phyloP scores from a whole-genome alignment of 1,140 invertebrate species.

The Metaphire vulgaris region DNA sequence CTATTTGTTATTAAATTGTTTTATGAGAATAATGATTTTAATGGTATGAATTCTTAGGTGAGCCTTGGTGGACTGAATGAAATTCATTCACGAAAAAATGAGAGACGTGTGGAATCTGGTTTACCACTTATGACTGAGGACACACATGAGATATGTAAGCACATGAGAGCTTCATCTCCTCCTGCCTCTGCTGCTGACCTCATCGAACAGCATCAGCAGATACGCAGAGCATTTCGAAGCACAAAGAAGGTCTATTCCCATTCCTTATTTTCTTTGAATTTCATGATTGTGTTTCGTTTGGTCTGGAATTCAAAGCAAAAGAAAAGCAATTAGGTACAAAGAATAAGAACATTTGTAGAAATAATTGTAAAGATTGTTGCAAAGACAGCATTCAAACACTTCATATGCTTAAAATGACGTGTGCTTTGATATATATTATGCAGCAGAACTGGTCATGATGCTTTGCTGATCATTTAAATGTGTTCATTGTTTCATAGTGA shows the following conservation, averaged over 20 bases:
- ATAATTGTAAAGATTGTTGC: too few species aligned
- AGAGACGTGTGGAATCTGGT: conserved; percentile 64
- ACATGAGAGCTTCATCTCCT: conserved; percentile 89
- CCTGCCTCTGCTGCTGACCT: conserved; percentile 86
- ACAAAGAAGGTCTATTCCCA: conserved; percentile 16
- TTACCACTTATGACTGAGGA: conserved; percentile 77
- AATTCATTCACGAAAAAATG: conserved; percentile 67
- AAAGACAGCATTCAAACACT: too few species aligned
- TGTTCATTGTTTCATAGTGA: too few species aligned
- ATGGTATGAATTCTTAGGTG: conserved; percentile 58
- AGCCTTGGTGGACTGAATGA: conserved; percentile 80
- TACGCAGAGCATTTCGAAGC: conserved; percentile 30
- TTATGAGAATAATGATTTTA: too few species aligned
- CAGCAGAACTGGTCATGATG: too few species aligned
- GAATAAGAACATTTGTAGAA: too few species aligned
- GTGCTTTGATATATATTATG: too few species aligned
- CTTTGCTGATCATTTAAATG: too few species aligned
- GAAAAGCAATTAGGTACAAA: too few species aligned
- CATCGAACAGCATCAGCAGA: conserved; percentile 60
- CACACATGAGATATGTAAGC: conserved; percentile 79
- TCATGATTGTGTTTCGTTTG: not conserved
- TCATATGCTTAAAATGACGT: too few species aligned
- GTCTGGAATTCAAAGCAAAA: too few species aligned
- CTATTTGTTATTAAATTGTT: too few species aligned
- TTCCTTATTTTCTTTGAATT: not conserved